Evolutionary conservation across 37 sponge, comb jelly and placozoan species (phyloP).

Genomic region (Aplysina aerophoba): DNA sequence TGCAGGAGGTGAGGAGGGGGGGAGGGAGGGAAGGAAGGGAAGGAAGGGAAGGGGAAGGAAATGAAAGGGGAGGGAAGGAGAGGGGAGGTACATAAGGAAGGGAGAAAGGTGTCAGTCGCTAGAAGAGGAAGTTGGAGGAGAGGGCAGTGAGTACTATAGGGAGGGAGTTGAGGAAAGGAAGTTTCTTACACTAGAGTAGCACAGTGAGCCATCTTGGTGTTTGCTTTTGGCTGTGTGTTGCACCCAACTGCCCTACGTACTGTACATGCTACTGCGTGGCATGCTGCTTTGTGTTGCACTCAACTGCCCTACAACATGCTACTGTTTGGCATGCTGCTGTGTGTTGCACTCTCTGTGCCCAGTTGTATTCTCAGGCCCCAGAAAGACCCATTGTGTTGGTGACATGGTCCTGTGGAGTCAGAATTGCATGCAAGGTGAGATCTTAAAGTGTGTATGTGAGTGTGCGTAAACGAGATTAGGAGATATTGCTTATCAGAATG

Average conservation of each 20-base stretch:
- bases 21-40: not conserved
- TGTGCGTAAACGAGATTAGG: not conserved
- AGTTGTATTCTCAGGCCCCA: slow-evolving; percentile 60
- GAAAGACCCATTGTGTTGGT: slow-evolving; percentile 60
- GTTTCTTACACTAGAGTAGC: too few species aligned
- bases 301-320: too few species aligned
- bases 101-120: not conserved
- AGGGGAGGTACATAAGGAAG: not conserved
- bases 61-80: not conserved
- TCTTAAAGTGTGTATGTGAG: not conserved
- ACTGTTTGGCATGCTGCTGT: not conserved
- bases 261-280: too few species aligned
- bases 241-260: too few species aligned
- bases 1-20: slow-evolving; percentile 60
- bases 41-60: not conserved
- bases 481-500: not conserved
- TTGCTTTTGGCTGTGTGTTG: not conserved
- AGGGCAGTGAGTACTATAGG: too few species aligned
- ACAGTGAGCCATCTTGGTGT: not conserved
- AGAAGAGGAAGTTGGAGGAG: not conserved
- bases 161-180: not conserved
- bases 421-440: slow-evolving; percentile 73
- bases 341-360: not conserved
- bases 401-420: slow-evolving; percentile 51
- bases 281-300: too few species aligned